Percentiles rank a stretch among this genome's conserved stretches.
phyloP scores from a whole-genome alignment of 2,888 invertebrate species.

The Masnerella sp. region DNA sequence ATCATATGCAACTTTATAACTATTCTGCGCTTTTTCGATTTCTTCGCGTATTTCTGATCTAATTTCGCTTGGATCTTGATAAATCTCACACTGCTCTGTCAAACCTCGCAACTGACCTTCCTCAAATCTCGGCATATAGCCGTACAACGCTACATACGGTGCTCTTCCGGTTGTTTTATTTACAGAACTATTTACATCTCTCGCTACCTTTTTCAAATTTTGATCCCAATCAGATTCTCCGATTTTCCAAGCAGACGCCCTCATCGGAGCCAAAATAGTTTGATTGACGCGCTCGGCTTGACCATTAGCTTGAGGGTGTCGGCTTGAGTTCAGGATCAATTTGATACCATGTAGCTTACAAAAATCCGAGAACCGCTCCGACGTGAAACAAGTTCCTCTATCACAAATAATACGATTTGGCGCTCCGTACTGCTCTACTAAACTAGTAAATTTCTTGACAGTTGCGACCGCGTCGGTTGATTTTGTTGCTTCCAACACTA shows the following conservation, averaged over 20 bases:
- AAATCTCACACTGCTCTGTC: not conserved
- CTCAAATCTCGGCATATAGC: slow-evolving; percentile 34
- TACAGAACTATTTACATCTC: not conserved
- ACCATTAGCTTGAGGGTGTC: slow-evolving; percentile 1
- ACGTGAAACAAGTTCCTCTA: not conserved
- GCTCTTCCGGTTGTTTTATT: slow-evolving; percentile 30
- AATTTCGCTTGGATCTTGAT: not conserved
- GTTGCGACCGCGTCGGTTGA: no score
- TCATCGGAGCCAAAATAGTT: slow-evolving; percentile 34
- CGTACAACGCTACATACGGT: slow-evolving; percentile 34
- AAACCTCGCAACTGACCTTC: slow-evolving; percentile 1
- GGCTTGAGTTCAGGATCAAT: not conserved
- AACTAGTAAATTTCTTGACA: no score
- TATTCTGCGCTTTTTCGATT: not conserved
- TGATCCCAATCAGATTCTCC: slow-evolving; percentile 28
- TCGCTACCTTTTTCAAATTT: not conserved
- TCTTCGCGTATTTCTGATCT: not conserved
- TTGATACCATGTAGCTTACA: not conserved
- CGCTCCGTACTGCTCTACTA: not conserved
- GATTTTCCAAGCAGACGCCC: not conserved
- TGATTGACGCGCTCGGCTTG: slow-evolving; percentile 42
- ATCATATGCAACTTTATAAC: not conserved
- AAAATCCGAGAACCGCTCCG: not conserved
- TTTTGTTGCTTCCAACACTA: no score
- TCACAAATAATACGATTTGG: not conserved